Conservation (phyloP, 2,113 vertebrate species). For the Myrmecophaga tridactyla region DNA sequence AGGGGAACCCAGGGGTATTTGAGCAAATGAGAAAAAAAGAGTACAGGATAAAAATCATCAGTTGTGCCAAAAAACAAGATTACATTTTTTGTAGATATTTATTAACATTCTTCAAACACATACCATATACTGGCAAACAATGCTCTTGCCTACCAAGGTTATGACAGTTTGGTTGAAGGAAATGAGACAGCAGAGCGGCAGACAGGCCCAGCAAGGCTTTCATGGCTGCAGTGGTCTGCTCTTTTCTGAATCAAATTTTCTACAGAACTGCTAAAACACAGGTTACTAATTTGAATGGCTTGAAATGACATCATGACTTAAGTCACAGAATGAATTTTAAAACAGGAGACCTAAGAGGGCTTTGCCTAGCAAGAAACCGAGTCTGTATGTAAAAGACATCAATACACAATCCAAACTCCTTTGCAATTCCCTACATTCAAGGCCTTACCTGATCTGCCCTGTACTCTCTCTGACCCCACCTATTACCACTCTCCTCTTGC, state of each 20-base stretch:
- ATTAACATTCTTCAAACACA: slow-evolving; percentile 41
- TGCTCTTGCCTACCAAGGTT: not conserved
- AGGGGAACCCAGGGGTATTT: not conserved
- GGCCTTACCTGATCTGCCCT: not conserved
- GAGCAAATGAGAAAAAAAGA: not conserved
- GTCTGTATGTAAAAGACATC: not conserved
- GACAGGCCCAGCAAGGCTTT: not conserved
- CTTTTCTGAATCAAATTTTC: not conserved
- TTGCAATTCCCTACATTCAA: not conserved
- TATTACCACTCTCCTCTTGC: not conserved
- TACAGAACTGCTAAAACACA: not conserved
- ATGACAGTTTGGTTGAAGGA: not conserved
- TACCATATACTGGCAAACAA: not conserved
- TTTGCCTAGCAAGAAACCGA: not conserved
- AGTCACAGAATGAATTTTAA: not conserved
- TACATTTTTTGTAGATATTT: not conserved
- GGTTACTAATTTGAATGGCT: not conserved
- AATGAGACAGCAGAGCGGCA: not conserved
- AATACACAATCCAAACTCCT: not conserved
- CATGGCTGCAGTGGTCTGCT: not conserved
- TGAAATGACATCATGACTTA: not conserved
- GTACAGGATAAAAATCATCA: not conserved
- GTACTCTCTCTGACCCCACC: not conserved
- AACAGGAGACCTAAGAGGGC: not conserved
- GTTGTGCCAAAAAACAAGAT: slow-evolving; percentile 36